phyloP scores from a whole-genome alignment of 1,140 invertebrate species.

The Lordiphosa clarofinis region DNA sequence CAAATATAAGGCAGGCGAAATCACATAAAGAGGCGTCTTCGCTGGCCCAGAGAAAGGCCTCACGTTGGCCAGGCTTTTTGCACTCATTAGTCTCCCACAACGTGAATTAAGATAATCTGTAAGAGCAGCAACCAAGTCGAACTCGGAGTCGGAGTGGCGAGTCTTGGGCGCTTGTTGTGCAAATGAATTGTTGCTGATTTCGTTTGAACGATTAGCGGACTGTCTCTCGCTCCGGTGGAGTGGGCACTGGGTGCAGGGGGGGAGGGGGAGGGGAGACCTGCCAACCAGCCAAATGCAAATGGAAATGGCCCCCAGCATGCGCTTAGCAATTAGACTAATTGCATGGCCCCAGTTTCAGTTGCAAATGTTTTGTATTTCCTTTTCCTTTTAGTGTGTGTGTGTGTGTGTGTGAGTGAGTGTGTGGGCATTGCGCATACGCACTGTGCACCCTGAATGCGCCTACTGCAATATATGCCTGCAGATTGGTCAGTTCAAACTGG shows the following conservation, averaged over 20 bases:
- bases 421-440: constrained; percentile 69
- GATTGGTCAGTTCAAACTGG: constrained; percentile 58
- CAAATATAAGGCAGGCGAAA: neutral
- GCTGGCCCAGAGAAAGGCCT: constrained; percentile 54
- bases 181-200: constrained; percentile 79
- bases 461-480: constrained; percentile 72
- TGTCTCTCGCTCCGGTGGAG: constrained; percentile 21
- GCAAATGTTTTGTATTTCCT: neutral
- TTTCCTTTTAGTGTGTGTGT: constrained; percentile 4
- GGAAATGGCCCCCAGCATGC: constrained; percentile 60
- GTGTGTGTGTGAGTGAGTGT: constrained; percentile 7
- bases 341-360: constrained; percentile 42
- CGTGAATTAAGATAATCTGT: constrained; percentile 79
- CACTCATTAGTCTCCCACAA: constrained; percentile 80
- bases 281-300: constrained; percentile 45
- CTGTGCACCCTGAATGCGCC: constrained; percentile 57
- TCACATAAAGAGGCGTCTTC: constrained; percentile 21
- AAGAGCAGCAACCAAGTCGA: constrained; percentile 33
- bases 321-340: constrained; percentile 74
- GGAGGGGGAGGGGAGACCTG: too few relatives aligned
- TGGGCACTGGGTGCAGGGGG: neutral
- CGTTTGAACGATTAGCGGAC: constrained; percentile 77
- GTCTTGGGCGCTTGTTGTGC: constrained; percentile 68
- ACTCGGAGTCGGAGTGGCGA: constrained; percentile 6
- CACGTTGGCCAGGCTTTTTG: constrained; percentile 48